Conservation (phyloP, 2,113 vertebrate genomes). For the Aegotheles bennettii region DNA sequence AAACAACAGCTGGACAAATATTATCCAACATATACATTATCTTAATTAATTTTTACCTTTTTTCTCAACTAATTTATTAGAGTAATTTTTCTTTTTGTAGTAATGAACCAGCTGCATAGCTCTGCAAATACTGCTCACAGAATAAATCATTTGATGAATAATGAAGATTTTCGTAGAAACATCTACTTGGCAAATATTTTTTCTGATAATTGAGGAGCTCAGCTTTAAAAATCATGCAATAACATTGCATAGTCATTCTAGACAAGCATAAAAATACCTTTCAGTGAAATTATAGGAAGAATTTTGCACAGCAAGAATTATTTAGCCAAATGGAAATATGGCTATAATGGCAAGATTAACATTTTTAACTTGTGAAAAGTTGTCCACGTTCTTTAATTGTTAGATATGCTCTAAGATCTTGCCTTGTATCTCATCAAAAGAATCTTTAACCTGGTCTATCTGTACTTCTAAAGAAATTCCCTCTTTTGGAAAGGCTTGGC, state of each 20-base stretch:
- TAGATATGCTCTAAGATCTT: slow-evolving; percentile 12
- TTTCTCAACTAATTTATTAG: slow-evolving; percentile 33
- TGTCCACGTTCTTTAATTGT: slow-evolving; percentile 10
- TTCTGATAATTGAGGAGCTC: slow-evolving; percentile 25
- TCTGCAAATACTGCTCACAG: slow-evolving; percentile 1
- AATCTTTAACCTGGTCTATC: slow-evolving; percentile 12
- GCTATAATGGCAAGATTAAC: slow-evolving; percentile 6
- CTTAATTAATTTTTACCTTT: slow-evolving; percentile 53
- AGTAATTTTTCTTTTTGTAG: slow-evolving; percentile 19
- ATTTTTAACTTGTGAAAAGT: slow-evolving; percentile 6
- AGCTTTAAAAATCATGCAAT: slow-evolving; percentile 3
- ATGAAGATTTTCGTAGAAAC: slow-evolving; percentile 18
- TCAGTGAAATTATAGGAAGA: slow-evolving; percentile 27
- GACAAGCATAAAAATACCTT: not conserved
- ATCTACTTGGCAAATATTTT: slow-evolving; percentile 53
- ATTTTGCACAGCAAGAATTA: slow-evolving; percentile 38
- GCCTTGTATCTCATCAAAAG: slow-evolving; percentile 30
- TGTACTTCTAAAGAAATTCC: slow-evolving; percentile 31
- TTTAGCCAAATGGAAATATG: slow-evolving; percentile 32
- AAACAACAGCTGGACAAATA: slow-evolving; percentile 51
- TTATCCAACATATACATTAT: slow-evolving; percentile 44
- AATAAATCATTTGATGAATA: slow-evolving; percentile 37
- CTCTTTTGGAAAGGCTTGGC: slow-evolving; percentile 27
- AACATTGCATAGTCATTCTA: not conserved
- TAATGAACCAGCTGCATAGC: slow-evolving; percentile 12